These are phyloP conservation scores for Dasypolia templi DNA, from an alignment of 2,888 invertebrate genomes.

Conservation along the genomic window DNA sequence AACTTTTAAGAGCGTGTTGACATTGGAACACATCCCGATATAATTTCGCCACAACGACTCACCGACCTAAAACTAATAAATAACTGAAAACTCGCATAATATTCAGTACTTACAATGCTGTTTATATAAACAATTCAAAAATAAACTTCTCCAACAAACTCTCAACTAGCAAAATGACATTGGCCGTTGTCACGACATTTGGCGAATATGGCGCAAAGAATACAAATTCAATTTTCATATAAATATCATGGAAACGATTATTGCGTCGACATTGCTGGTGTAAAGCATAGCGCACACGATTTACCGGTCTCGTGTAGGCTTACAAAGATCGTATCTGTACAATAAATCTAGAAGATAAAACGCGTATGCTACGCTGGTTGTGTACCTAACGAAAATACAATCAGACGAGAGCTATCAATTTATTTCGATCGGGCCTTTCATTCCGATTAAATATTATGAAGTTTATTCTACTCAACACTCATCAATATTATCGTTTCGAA, in stretches of 20 bases:
- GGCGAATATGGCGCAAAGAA: slow-evolving; percentile 57
- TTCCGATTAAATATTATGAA: slow-evolving; percentile 72
- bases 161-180: slow-evolving; percentile 51
- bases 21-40: slow-evolving; percentile 51
- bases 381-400: slow-evolving; percentile 77
- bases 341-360: slow-evolving; percentile 88
- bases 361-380: slow-evolving; percentile 70
- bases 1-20: slow-evolving; percentile 38
- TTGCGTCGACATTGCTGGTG: slow-evolving; percentile 70
- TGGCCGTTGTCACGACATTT: slow-evolving; percentile 61
- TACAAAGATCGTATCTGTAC: slow-evolving; percentile 85
- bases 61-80: slow-evolving; percentile 46
- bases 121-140: slow-evolving; percentile 58
- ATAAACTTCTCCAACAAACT: slow-evolving; percentile 49
- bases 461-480: slow-evolving; percentile 69
- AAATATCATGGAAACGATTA: slow-evolving; percentile 66
- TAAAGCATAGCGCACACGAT: slow-evolving; percentile 79
- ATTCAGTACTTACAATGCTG: slow-evolving; percentile 38
- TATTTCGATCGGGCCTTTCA: slow-evolving; percentile 72
- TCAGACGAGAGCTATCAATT: slow-evolving; percentile 74
- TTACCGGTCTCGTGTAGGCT: slow-evolving; percentile 79
- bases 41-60: slow-evolving; percentile 40
- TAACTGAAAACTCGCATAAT: slow-evolving; percentile 22
- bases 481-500: slow-evolving; percentile 61
- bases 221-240: slow-evolving; percentile 64